Evolutionary conservation across 2,797 vertebrate species (phyloP).

Genomic region (Amazonetta brasiliensis): DNA sequence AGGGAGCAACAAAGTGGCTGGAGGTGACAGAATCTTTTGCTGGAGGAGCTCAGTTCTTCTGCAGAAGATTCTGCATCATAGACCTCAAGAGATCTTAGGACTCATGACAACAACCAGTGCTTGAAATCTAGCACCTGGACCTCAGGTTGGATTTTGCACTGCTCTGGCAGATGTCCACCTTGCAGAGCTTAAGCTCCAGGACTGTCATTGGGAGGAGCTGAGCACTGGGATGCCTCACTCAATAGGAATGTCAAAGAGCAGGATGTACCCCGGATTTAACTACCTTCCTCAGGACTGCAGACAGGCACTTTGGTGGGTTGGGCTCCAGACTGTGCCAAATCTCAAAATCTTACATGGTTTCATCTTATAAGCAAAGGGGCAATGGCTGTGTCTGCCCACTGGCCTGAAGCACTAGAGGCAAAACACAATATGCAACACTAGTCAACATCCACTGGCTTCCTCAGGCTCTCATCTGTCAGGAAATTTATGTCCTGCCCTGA

Average conservation of each 20-base stretch:
- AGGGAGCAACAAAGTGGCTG: neutral
- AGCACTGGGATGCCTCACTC: neutral
- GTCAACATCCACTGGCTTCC: neutral
- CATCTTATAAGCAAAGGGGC: neutral
- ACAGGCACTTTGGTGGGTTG: neutral
- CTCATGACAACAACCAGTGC: fast-evolving
- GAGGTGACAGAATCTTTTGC: neutral
- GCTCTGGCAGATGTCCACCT: neutral
- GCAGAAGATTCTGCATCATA: neutral
- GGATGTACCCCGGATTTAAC: neutral
- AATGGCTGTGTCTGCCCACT: neutral
- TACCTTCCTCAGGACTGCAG: neutral
- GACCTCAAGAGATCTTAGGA: neutral
- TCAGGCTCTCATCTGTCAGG: neutral
- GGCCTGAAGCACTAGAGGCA: fast-evolving
- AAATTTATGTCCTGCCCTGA: neutral
- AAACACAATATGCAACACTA: neutral
- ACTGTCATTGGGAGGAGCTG: neutral
- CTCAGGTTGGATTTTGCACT: neutral
- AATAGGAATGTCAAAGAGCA: neutral
- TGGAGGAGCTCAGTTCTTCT: neutral
- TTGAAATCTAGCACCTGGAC: neutral
- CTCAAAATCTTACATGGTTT: neutral
- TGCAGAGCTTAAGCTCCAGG: neutral
- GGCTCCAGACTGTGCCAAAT: neutral